phyloP scores from a whole-genome alignment of 2,797 vertebrate genomes.

The Acanthurus lineatus region DNA sequence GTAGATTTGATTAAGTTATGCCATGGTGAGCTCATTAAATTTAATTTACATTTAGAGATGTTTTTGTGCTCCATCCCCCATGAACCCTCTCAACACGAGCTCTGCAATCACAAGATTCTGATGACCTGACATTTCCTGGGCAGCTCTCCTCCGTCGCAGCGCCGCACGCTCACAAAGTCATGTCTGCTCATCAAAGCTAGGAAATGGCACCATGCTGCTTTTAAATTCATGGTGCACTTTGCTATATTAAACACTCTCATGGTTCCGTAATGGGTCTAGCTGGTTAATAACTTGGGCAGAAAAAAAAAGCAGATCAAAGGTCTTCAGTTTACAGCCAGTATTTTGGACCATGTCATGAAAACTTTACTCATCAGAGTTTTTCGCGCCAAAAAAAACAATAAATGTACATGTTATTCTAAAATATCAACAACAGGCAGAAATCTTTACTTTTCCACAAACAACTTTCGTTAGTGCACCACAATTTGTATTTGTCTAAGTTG shows the following conservation, averaged over 20 bases:
- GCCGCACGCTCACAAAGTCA: conserved; percentile 41
- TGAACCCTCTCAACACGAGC: conserved; percentile 49
- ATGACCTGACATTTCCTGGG: conserved; percentile 80
- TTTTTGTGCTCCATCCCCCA: conserved; percentile 61
- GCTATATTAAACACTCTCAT: conserved; percentile 73
- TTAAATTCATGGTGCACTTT: conserved; percentile 70
- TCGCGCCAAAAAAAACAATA: conserved; percentile 1
- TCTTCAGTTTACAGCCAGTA: conserved; percentile 29
- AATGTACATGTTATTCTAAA: neutral
- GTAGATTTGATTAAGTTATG: conserved; percentile 80
- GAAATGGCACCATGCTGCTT: conserved; percentile 70
- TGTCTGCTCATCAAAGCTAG: conserved; percentile 75
- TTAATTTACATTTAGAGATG: conserved; percentile 78
- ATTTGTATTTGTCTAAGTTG: conserved; percentile 15
- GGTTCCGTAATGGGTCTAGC: conserved; percentile 67
- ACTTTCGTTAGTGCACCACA: conserved; percentile 3
- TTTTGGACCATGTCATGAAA: conserved; percentile 21
- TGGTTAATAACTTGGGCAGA: conserved; percentile 68
- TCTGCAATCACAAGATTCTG: conserved; percentile 71
- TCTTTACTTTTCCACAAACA: neutral
- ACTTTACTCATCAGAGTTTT: conserved; percentile 1
- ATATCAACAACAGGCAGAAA: neutral
- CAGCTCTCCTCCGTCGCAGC: conserved; percentile 35
- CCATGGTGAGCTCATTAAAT: conserved; percentile 75
- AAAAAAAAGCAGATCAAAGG: conserved; percentile 69